Evolutionary conservation across 2,888 invertebrate species (phyloP).

Genomic region (Atherix ibis): DNA sequence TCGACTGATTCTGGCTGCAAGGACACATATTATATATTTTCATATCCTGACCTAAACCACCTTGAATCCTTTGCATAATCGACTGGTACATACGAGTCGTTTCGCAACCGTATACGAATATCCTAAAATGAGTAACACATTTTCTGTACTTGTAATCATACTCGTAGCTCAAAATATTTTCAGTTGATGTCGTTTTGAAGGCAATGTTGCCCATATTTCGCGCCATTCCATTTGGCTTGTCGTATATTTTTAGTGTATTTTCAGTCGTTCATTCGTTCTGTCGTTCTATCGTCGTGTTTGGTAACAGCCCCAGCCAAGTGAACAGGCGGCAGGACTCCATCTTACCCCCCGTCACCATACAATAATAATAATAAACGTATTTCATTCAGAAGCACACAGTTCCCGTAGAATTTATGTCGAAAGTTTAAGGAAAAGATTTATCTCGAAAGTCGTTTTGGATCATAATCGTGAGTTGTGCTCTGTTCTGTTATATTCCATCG

Average conservation of each 20-base stretch:
- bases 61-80: too few relatives aligned
- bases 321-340: conserved; percentile 2
- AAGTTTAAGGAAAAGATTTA: conserved; percentile 15
- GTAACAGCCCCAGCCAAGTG: too few relatives aligned
- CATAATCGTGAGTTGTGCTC: conserved; percentile 13
- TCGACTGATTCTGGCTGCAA: too few relatives aligned
- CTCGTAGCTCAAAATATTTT: neutral
- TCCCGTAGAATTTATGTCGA: conserved; percentile 13
- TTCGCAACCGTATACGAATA: too few relatives aligned
- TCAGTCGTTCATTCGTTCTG: neutral
- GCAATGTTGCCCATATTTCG: neutral
- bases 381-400: conserved; percentile 13
- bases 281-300: conserved; percentile 4
- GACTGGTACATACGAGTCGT: too few relatives aligned
- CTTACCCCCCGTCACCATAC: conserved; percentile 8
- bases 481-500: too few relatives aligned
- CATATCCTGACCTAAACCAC: too few relatives aligned
- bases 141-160: neutral
- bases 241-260: neutral
- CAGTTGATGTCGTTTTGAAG: neutral
- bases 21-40: too few relatives aligned
- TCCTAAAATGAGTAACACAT: neutral
- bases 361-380: conserved; percentile 14
- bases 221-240: neutral
- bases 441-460: conserved; percentile 14